A percentile compares a stretch with the other conserved stretches of the same genome.
Conservation (phyloP, 1,140 invertebrate genomes). For the Reticulitermes speratus region DNA sequence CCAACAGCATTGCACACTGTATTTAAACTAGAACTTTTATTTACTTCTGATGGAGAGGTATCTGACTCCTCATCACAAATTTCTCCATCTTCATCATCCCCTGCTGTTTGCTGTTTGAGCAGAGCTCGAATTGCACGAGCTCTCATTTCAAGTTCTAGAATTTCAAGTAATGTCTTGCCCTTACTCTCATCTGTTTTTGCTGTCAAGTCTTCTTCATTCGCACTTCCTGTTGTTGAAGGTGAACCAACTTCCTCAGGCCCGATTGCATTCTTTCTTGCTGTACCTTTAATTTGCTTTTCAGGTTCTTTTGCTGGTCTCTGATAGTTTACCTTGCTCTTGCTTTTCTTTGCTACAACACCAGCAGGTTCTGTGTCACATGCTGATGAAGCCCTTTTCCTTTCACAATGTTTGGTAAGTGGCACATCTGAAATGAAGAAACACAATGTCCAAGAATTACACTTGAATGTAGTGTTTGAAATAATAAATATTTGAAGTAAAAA, state of each 20-base stretch:
- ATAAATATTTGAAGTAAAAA: too few relatives aligned
- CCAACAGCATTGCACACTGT: neutral
- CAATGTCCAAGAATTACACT: too few relatives aligned
- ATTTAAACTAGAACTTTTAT: neutral
- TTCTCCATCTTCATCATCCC: neutral
- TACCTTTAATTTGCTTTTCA: slow-evolving; percentile 15
- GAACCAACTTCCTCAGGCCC: neutral
- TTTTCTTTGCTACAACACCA: neutral
- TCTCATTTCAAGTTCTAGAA: slow-evolving; percentile 56
- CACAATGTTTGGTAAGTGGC: neutral
- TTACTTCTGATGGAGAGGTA: neutral
- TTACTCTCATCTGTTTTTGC: slow-evolving; percentile 18
- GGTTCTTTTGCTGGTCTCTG: slow-evolving; percentile 9
- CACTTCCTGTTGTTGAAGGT: neutral
- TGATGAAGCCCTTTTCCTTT: neutral
- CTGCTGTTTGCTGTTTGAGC: slow-evolving; percentile 44
- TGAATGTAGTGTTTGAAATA: too few relatives aligned
- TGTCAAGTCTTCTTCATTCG: slow-evolving; percentile 22
- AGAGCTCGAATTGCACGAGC: slow-evolving; percentile 55
- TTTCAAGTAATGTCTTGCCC: slow-evolving; percentile 53
- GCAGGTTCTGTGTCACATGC: neutral
- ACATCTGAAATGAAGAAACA: neutral
- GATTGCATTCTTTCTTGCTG: neutral
- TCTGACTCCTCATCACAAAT: neutral
- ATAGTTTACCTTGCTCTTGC: neutral